A percentile compares a stretch with the other conserved stretches of the same genome.
These are phyloP conservation scores for Arion vulgaris DNA, from an alignment of 1,140 invertebrate genomes.

Conservation along the genomic window DNA sequence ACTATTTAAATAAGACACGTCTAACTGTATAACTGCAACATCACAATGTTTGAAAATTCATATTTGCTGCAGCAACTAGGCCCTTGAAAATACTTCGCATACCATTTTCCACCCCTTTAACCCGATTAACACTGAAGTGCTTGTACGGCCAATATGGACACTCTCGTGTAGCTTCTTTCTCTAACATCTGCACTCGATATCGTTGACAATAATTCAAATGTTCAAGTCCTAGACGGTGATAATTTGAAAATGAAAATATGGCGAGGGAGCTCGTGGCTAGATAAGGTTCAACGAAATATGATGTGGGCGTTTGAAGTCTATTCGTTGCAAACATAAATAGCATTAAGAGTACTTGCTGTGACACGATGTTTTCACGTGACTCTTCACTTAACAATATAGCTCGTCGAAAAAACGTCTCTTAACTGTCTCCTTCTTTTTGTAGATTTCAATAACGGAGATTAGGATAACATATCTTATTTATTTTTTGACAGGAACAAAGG, in stretches of 20 bases:
- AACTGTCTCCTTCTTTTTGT: not conserved
- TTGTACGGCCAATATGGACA: too few relatives aligned
- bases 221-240: not conserved
- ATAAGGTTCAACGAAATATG: not conserved
- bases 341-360: not conserved
- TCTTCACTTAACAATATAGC: not conserved
- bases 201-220: not conserved
- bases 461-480: not conserved
- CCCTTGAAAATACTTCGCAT: too few relatives aligned
- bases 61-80: too few relatives aligned
- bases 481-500: not conserved
- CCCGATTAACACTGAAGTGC: too few relatives aligned
- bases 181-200: not conserved
- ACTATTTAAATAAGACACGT: too few relatives aligned
- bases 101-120: too few relatives aligned
- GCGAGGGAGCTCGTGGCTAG: not conserved
- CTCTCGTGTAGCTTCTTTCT: too few relatives aligned
- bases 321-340: not conserved
- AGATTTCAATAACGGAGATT: not conserved
- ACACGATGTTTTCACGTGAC: not conserved
- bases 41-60: too few relatives aligned
- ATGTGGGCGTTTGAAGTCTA: not conserved
- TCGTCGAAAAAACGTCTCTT: not conserved
- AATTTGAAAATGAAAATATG: not conserved
- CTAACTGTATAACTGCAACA: too few relatives aligned